Conservation (phyloP, 2,888 invertebrate species). For the Anthophora plumipes region DNA sequence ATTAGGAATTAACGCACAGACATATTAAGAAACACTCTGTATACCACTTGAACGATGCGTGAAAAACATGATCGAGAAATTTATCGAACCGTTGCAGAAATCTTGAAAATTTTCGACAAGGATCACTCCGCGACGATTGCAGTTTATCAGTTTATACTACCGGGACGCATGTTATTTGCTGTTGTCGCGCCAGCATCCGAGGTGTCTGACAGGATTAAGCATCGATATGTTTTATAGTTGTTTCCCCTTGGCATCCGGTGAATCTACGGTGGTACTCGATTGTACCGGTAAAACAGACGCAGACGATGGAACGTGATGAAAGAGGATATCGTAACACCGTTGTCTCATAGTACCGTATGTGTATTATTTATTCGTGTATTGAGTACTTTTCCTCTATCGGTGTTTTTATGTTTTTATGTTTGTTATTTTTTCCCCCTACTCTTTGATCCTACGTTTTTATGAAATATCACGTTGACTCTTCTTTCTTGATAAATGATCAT, state of each 20-base stretch:
- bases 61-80: conserved; percentile 22
- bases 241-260: not conserved
- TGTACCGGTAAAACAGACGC: not conserved
- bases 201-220: conserved; percentile 14
- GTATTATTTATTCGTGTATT: conserved; percentile 2
- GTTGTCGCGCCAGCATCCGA: conserved; percentile 14
- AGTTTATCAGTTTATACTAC: conserved; percentile 6
- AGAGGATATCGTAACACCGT: not conserved
- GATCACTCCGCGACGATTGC: too few species aligned
- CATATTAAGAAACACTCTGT: too few species aligned
- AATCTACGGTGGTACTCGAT: conserved; percentile 1
- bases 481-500: not conserved
- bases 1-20: too few species aligned
- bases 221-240: conserved; percentile 44
- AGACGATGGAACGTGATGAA: not conserved
- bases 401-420: too few species aligned
- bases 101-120: too few species aligned
- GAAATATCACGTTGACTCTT: not conserved
- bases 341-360: too few species aligned
- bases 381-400: not conserved
- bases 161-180: conserved; percentile 5
- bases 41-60: too few species aligned
- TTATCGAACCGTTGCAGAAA: not conserved
- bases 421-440: too few species aligned
- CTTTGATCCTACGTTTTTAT: not conserved